These are phyloP conservation scores for Stigmatopora nigra DNA, from an alignment of 2,113 vertebrate species.

Conservation along the genomic window DNA sequence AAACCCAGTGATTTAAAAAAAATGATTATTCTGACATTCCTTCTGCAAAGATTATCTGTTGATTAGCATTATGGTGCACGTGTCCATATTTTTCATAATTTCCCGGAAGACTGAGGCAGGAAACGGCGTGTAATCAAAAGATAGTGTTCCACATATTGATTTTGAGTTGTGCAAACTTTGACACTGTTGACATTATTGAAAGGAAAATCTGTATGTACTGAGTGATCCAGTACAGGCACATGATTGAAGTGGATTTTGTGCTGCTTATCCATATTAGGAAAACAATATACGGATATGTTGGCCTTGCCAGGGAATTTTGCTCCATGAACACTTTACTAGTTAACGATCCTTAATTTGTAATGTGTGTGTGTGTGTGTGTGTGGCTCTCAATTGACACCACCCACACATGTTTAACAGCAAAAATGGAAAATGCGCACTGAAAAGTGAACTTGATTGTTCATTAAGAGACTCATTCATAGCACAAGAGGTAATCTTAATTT, in stretches of 20 bases:
- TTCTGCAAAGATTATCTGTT: not conserved
- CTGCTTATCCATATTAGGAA: not conserved
- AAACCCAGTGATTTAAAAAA: conserved; percentile 36
- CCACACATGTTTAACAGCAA: too few species aligned
- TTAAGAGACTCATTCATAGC: too few species aligned
- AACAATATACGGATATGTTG: not conserved
- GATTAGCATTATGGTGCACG: not conserved
- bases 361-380: too few species aligned
- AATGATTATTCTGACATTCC: conserved; percentile 1
- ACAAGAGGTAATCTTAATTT: too few species aligned
- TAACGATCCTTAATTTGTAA: not conserved
- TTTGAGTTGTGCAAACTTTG: not conserved
- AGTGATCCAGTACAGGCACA: not conserved
- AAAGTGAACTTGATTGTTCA: too few species aligned
- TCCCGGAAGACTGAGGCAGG: too few species aligned
- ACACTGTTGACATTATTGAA: not conserved
- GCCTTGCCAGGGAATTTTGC: not conserved
- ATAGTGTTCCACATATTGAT: too few species aligned
- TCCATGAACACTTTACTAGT: not conserved
- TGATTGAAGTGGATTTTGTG: not conserved
- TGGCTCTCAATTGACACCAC: too few species aligned
- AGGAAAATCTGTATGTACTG: not conserved
- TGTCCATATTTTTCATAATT: too few species aligned
- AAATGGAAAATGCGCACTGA: too few species aligned
- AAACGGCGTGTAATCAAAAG: too few species aligned